Conservation (phyloP, 2,797 vertebrate species). For the Oreochromis mossambicus region DNA sequence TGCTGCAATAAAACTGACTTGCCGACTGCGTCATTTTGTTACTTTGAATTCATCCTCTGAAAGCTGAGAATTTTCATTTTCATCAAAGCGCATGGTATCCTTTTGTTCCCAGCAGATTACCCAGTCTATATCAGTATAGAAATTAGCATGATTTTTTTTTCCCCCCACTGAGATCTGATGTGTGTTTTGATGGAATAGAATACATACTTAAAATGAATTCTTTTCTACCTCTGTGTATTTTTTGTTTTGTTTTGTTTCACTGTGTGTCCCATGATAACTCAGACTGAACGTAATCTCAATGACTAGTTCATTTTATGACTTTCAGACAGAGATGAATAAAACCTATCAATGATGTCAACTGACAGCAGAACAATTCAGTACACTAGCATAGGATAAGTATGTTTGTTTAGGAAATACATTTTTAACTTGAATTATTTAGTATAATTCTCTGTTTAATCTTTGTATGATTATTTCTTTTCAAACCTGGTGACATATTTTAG, state of each 20-base stretch:
- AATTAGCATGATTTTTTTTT: rapidly evolving
- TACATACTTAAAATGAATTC: background rate
- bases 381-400: background rate
- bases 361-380: background rate
- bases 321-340: background rate
- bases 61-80: background rate
- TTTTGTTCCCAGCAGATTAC: background rate
- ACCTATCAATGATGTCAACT: background rate
- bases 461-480: background rate
- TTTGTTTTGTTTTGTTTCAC: background rate
- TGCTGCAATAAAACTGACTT: background rate
- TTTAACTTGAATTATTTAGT: background rate
- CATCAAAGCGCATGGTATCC: background rate
- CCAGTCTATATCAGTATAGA: background rate
- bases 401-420: background rate
- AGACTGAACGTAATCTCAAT: background rate
- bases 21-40: background rate
- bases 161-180: background rate
- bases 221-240: background rate
- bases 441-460: background rate
- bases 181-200: background rate
- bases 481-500: background rate
- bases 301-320: background rate
- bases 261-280: background rate
- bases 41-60: background rate